A percentile compares a stretch with the other conserved stretches of the same genome.
Evolutionary conservation across 23 tunicate species (phyloP).

Genomic region (Oikopleura dioica): DNA sequence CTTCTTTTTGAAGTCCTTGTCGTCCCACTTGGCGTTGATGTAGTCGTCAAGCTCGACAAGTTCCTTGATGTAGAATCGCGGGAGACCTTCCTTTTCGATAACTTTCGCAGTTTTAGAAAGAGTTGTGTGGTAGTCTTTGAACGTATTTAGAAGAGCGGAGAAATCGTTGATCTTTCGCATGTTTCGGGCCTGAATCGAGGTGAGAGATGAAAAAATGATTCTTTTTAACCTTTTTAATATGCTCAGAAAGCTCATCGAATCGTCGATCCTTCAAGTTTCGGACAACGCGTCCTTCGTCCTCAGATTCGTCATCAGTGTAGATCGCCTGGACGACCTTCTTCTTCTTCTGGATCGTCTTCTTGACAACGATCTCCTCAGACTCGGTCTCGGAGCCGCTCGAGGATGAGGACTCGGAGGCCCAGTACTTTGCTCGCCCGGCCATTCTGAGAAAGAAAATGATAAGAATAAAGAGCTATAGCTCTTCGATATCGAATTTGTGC

Average conservation of each 20-base stretch:
- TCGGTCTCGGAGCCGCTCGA: background rate
- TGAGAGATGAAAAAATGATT: too few relatives aligned
- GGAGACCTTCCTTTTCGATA: constrained; percentile 66
- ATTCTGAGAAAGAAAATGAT: too few relatives aligned
- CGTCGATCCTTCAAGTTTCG: constrained; percentile 50
- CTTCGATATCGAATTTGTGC: too few relatives aligned
- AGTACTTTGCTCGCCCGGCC: background rate
- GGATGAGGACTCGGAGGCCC: background rate
- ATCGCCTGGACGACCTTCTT: constrained; percentile 16
- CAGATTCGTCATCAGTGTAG: constrained; percentile 63
- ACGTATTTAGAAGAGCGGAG: constrained; percentile 36
- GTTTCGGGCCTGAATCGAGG: too few relatives aligned
- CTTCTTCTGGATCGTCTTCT: background rate
- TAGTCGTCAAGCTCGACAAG: constrained; percentile 61
- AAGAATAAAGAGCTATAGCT: too few relatives aligned
- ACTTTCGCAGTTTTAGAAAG: constrained; percentile 34
- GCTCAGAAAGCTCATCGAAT: constrained; percentile 50
- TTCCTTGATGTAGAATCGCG: constrained; percentile 31
- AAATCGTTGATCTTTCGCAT: constrained; percentile 48
- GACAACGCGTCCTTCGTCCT: constrained; percentile 45
- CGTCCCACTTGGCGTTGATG: constrained; percentile 56
- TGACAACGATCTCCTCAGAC: background rate
- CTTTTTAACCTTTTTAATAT: constrained; percentile 39
- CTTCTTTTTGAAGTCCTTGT: constrained; percentile 44
- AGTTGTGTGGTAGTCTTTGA: constrained; percentile 33